These are phyloP conservation scores for Tyria jacobaeae DNA, from an alignment of 2,888 invertebrate species.

Conservation along the genomic window DNA sequence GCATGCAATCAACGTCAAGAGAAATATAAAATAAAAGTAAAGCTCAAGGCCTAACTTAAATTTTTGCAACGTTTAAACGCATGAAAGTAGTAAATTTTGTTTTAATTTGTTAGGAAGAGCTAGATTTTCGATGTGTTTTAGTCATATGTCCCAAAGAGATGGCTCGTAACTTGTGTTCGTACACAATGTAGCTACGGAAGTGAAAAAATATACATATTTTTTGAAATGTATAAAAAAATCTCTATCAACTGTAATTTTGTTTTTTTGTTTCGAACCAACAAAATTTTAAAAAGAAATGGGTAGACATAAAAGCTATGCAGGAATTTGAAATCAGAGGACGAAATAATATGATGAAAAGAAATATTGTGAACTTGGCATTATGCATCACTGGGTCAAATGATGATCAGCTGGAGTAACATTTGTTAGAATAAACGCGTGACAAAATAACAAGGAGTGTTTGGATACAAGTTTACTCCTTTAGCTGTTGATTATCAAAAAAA, in stretches of 20 bases:
- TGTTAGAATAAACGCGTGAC: not conserved
- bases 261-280: constrained; percentile 51
- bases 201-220: constrained; percentile 72
- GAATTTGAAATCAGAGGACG: not conserved
- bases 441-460: not conserved
- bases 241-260: constrained; percentile 64
- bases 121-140: constrained; percentile 81
- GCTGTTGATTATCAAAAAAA: not conserved
- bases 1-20: not conserved
- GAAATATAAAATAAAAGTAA: not conserved
- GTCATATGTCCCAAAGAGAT: constrained; percentile 62
- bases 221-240: constrained; percentile 79
- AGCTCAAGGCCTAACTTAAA: not conserved
- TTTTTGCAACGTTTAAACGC: constrained; percentile 41
- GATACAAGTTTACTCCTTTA: not conserved
- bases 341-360: not conserved
- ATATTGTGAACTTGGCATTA: not conserved
- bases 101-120: constrained; percentile 74
- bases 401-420: not conserved
- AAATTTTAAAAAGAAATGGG: constrained; percentile 10
- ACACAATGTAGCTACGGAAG: constrained; percentile 63
- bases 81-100: constrained; percentile 40
- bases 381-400: not conserved
- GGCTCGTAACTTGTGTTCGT: constrained; percentile 68
- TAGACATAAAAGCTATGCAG: not conserved